Evolutionary conservation across 1,140 invertebrate species (phyloP), one percentile per base, ranked within the genome.

Genomic region (Ceratoteleas bidentatus): DNA sequence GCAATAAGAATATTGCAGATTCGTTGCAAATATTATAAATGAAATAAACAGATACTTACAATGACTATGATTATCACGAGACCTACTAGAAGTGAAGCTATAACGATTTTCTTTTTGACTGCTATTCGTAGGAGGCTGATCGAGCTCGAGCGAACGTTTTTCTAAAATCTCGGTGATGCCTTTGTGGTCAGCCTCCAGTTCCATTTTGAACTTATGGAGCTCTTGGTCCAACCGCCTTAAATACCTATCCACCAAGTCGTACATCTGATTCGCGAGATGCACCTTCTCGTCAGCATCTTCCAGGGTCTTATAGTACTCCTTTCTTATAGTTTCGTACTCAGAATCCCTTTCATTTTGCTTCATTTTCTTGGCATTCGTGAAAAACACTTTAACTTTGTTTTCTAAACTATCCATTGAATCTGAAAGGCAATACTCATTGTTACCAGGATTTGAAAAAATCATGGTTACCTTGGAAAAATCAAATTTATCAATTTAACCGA

Each of bases 111-210:
- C 94, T 91, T 92, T 95, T 89, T 92, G 93, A 91, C 88, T 93
- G 83, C 90, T 92, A 86, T 92, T 93, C 13, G 92, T 92, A 3
- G 90, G 86, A 43, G 92, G 94, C 60, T 93, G 93, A 88, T 97
- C 96, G 36, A 97, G 89, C 81, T 97, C 96, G 13, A 97, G 90
- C 0, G 96, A 97, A n/a, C 95, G 91, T 92, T 98, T 99, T 90
- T 99, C 98, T 72, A 99, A 89, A 36, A 98, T 93, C 92, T 99
- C 98, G 9, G 98, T 99, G 50, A 99, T 99, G 13, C 98, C 98
- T 83, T 98, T 97, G 92, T 99, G 98, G 90, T 99, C 98, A 24
- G 98, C 98, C 92, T 99, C 98, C 47, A 99, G 88, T 92, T 99
- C 98, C 94, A 98, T 97, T 92, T 99, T 99, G 90, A 99, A 99